Percentiles rank a stretch among this genome's conserved stretches.
Conservation (phyloP, 2,797 vertebrate species). For the Cynodonichthys magdalenae region DNA sequence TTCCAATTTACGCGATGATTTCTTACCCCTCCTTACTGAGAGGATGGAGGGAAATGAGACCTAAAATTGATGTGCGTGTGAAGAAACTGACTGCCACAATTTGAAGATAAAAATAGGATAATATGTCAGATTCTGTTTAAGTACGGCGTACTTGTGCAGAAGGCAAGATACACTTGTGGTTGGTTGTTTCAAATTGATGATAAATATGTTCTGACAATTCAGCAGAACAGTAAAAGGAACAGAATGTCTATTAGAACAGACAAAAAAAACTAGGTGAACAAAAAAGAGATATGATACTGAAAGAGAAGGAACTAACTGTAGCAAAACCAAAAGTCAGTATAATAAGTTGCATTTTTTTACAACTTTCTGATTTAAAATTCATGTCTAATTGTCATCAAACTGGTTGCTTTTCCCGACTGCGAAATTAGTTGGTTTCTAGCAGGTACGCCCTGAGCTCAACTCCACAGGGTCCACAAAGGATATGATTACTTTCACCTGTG, state of each 20-base stretch:
- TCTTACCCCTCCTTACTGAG: slow-evolving; percentile 42
- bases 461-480: slow-evolving; percentile 50
- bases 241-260: slow-evolving; percentile 27
- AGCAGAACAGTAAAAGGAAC: slow-evolving; percentile 28
- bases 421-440: slow-evolving; percentile 51
- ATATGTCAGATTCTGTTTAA: slow-evolving; percentile 47
- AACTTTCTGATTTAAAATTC: too few species aligned
- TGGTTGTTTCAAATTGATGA: slow-evolving; percentile 51
- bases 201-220: slow-evolving; percentile 41
- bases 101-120: slow-evolving; percentile 49
- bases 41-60: slow-evolving; percentile 14
- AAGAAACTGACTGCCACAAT: slow-evolving; percentile 42
- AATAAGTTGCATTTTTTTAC: too few species aligned
- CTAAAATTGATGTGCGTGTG: slow-evolving; percentile 28
- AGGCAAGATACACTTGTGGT: slow-evolving; percentile 23
- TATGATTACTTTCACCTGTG: slow-evolving; percentile 66
- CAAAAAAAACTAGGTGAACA: slow-evolving; percentile 25
- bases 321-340: too few species aligned
- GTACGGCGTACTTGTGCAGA: slow-evolving; percentile 22
- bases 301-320: slow-evolving; percentile 4
- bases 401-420: slow-evolving; percentile 16
- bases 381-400: slow-evolving; percentile 15
- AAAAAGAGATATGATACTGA: slow-evolving; percentile 5
- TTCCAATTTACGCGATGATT: slow-evolving; percentile 64
- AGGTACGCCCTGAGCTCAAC: slow-evolving; percentile 53